Evolutionary conservation across 2,797 vertebrate genomes (phyloP), one percentile per base, ranked within the genome.

Genomic region (Odontamblyopus rebecca): DNA sequence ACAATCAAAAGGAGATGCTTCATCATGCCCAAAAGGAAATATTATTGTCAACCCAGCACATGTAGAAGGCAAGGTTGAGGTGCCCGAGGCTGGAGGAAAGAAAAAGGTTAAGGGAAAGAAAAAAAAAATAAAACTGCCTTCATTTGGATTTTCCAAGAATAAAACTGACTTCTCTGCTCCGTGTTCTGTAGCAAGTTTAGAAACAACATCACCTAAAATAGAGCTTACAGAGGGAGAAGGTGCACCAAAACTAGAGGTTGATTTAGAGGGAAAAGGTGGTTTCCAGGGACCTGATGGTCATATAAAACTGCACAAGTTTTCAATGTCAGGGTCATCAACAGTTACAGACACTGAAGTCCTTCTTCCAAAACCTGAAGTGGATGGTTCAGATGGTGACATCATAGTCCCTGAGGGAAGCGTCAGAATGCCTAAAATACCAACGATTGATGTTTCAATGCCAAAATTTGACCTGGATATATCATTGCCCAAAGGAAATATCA

Each of bases 101-200:
- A 87, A 82, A 56, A 95, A 94, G 72, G 85, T 90, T 51, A 94
- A 89, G 77, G 71, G 94, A 1, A 96, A 91, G 83, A 93, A 94
- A 84, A 69, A 91, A 38, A 94, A 93, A 85, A 70, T 92, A 0
- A 93, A 94, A 90, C 91, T 93, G 73, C 93, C 93, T 0, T 92
- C 88, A 19, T 94, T 95, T 80, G 94, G 93, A 78, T 61, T 92
- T 54, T 87, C 86, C 23, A 94, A 89, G 75, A 93, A 93, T 72
- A 82, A 94, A 72, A 23, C 64, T 61, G 90, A 92, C 69, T 64
- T 80, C 19, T 80, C 86, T 0, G 74, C 87, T 16, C 86, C 81
- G 75, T 85, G 76, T 70, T 81, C 88, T 63, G 89, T 86, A 29
- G 73, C 78, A 61, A 91, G 93, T 67, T 71, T 77, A 2, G 92